A percentile compares a stretch with the other conserved stretches of the same genome.
These are phyloP conservation scores for Callipepla californica DNA, from an alignment of 2,113 vertebrate species.

Conservation along the genomic window DNA sequence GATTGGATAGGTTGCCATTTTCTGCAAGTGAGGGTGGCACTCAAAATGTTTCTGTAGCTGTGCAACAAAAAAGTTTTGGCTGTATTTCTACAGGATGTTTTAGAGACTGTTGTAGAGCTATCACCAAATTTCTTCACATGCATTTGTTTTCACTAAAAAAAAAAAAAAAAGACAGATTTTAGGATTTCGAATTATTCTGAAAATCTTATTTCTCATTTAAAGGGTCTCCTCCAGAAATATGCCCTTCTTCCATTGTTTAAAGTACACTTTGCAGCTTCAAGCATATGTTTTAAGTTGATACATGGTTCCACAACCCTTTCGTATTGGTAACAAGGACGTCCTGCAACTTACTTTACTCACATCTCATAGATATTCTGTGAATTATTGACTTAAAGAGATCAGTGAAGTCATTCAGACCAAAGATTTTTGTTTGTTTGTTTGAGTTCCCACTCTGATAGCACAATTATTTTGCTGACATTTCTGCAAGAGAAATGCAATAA, in stretches of 20 bases:
- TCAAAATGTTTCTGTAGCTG: background rate
- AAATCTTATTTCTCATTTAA: background rate
- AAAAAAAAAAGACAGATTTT: background rate
- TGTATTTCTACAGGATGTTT: background rate
- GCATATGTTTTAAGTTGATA: background rate
- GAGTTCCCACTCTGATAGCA: background rate
- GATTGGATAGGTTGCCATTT: background rate
- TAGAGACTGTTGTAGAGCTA: background rate
- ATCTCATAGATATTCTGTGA: background rate
- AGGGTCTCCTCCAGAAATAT: background rate
- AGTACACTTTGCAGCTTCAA: background rate
- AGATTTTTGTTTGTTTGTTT: background rate
- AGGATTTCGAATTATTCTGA: background rate
- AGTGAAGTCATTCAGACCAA: background rate
- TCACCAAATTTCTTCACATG: background rate
- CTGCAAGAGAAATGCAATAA: background rate
- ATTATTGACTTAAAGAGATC: background rate
- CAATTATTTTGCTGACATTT: background rate
- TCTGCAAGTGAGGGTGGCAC: background rate
- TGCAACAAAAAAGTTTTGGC: background rate
- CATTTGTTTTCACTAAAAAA: background rate
- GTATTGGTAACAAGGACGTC: background rate
- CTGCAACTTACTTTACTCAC: background rate
- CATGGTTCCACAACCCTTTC: background rate
- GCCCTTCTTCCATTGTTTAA: background rate